Evolutionary conservation across 2,888 invertebrate genomes (phyloP), one percentile per base, ranked within the genome.

Genomic region (Drosophila antonietae): DNA sequence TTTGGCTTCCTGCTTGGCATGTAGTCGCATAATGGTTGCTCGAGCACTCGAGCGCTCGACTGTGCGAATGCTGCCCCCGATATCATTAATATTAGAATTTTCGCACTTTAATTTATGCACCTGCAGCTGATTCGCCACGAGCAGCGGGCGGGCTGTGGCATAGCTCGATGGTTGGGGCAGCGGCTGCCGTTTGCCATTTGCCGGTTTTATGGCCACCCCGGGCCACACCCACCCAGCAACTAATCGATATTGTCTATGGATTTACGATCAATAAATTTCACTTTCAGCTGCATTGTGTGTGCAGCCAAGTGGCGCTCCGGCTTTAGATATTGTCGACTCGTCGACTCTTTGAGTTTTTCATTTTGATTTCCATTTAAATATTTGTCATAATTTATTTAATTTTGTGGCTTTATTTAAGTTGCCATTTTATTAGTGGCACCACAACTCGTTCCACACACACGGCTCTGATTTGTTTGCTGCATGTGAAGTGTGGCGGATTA

Each of bases 41-140:
- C 49, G 49, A 44, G 0, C 35, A 68, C 10, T 35, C 35, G 35
- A 35, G 10, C 4, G 35, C 76, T 65, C 44, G 70, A 43, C 61
- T 44, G 58, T 18, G 10, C 37, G 67, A 49, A n/a, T n/a, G 49
- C 49, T 68, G 69, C 68, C 77, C 65, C 80, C 78, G 51, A 75
- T 80, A 86, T 75, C 68, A 81, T 80, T 78, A 71, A 78, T 89
- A 89, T 87, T 83, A 83, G 89, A 86, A 66, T 83, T 85, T 85
- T 85, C 89, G 81, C 84, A 85, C 84, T 89, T 87, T 85, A 85
- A 85, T 85, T 85, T 85, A 85, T 85, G 84, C 84, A 85, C 89
- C 84, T 85, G 84, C 80, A 73, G 84, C 84, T 85, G 77, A 87
- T 85, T 85, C 84, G 84, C 81, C 82, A 73, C 57, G 56, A 68